A percentile compares a stretch with the other conserved stretches of the same genome.
Conservation (phyloP, 2,113 vertebrate species). For the Rhynchomys soricoides region DNA sequence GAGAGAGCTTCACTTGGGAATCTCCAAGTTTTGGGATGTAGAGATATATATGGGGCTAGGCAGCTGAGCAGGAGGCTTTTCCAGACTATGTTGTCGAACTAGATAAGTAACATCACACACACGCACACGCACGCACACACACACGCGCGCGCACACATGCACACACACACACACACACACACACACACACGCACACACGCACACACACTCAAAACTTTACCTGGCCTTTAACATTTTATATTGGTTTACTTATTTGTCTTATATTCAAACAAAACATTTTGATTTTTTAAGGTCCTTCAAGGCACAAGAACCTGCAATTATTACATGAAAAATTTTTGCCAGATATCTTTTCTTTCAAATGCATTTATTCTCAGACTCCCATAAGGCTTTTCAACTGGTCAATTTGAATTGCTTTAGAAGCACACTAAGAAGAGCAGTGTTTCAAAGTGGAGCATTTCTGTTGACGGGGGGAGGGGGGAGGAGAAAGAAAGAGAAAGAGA, state of each 20-base stretch:
- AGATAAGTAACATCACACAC: not conserved
- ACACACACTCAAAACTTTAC: not conserved
- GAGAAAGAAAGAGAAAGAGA: too few relatives aligned
- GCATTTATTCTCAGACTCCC: not conserved
- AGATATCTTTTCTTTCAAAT: slow-evolving; percentile 28
- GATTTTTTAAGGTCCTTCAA: slow-evolving; percentile 18
- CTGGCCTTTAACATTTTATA: not conserved
- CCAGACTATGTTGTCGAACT: not conserved
- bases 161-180: not conserved
- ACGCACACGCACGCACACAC: not conserved
- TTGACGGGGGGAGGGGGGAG: too few relatives aligned
- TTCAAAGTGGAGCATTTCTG: slow-evolving; percentile 56
- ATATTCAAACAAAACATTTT: slow-evolving; percentile 13
- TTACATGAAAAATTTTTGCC: slow-evolving; percentile 16
- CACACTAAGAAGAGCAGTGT: slow-evolving; percentile 41
- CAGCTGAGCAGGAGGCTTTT: not conserved
- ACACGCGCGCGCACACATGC: not conserved
- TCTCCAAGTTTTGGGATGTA: not conserved
- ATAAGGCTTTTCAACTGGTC: not conserved
- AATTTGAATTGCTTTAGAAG: slow-evolving; percentile 43
- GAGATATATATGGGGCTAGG: not conserved
- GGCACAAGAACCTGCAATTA: not conserved
- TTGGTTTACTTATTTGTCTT: not conserved
- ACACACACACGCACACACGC: not conserved
- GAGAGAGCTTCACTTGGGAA: not conserved